Conservation (phyloP, 2,797 vertebrate species). For the Acomys russatus region DNA sequence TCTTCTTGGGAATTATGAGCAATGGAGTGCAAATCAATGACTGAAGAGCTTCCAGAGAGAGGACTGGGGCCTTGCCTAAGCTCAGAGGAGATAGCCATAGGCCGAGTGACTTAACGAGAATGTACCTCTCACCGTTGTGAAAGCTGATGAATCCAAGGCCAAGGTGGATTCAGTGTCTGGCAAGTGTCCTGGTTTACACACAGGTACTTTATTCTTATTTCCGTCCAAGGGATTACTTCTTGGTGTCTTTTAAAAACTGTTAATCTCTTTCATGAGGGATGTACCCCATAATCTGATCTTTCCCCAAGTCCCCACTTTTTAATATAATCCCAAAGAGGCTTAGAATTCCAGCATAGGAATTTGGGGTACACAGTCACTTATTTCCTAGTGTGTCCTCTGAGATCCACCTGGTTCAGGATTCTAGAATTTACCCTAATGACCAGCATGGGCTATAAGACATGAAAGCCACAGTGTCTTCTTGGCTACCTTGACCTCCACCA, state of each 20-base stretch:
- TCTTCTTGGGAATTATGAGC: constrained; percentile 58
- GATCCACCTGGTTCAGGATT: background rate
- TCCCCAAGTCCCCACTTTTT: background rate
- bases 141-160: background rate
- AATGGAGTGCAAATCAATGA: constrained; percentile 29
- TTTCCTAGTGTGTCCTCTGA: background rate
- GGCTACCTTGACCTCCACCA: background rate
- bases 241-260: background rate
- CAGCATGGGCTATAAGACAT: background rate
- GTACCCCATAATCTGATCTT: background rate
- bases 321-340: too few relatives aligned
- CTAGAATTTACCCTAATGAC: background rate
- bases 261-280: background rate
- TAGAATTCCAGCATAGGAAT: background rate
- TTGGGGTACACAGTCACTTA: background rate
- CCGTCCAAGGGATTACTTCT: background rate
- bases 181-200: background rate
- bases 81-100: background rate
- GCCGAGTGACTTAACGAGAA: background rate
- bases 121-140: background rate
- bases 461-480: background rate
- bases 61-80: background rate
- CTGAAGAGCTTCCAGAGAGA: constrained; percentile 3
- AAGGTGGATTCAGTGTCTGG: background rate
- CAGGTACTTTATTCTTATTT: background rate